Evolutionary conservation across 2,888 invertebrate genomes (phyloP).

Genomic region (Pseudococcus viburni): DNA sequence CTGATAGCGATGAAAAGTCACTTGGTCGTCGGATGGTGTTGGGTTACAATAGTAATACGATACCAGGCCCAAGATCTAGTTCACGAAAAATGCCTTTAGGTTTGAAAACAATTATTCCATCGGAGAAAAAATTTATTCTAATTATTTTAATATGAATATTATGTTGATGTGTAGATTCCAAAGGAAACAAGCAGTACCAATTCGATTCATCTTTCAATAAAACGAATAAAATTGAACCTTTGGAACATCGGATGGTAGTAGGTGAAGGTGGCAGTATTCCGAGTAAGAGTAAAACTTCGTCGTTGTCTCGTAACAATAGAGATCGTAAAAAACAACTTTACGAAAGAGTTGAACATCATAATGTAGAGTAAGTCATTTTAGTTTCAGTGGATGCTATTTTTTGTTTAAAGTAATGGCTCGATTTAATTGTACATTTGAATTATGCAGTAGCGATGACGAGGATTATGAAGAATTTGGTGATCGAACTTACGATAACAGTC

Average conservation of each 20-base stretch:
- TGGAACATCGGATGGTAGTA: conserved; percentile 76
- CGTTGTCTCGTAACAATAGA: not conserved
- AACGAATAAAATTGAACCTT: conserved; percentile 70
- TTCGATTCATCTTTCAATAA: conserved; percentile 35
- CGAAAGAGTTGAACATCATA: conserved; percentile 30
- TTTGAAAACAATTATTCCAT: not conserved
- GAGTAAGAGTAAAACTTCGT: not conserved
- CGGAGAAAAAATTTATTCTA: not conserved
- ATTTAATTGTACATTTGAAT: not conserved
- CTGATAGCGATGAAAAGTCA: conserved; percentile 57
- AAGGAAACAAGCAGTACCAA: not conserved
- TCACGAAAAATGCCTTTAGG: not conserved
- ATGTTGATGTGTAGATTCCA: not conserved
- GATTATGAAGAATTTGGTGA: conserved; percentile 52
- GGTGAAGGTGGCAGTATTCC: conserved; percentile 68
- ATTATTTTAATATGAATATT: not conserved
- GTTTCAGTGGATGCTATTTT: not conserved
- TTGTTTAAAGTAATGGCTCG: not conserved
- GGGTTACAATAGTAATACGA: conserved; percentile 58
- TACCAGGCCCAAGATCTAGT: conserved; percentile 29
- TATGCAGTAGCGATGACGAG: conserved; percentile 58
- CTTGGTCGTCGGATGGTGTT: conserved; percentile 38
- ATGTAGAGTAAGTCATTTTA: conserved; percentile 56
- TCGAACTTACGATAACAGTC: conserved; percentile 53
- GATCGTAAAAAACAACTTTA: conserved; percentile 59